Base-by-base conservation (phyloP, 2,888 invertebrate genomes). In the Tetranychus truncatus region DNA sequence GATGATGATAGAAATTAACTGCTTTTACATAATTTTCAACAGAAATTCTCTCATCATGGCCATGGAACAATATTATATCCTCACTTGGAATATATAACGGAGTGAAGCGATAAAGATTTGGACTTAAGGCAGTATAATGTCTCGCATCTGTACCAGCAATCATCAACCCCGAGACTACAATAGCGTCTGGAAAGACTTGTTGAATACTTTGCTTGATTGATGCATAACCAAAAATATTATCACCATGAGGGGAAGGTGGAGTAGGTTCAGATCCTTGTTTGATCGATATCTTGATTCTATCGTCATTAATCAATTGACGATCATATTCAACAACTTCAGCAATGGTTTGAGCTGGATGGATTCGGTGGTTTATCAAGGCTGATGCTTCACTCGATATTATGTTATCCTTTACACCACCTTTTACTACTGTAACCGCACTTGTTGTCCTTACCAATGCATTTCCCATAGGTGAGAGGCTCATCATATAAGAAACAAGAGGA, bases 351-450 rank as follows among this genome's bases (percentile, higher is more conserved):
- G 83, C 80, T 8, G 85, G 84, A 79, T 85, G 84, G 45, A 85
- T 81, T 65, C 85, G 81, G 76, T 85, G 85, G 79, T 85, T 85
- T 34, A 85, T 81, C 24, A 81, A 79, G 7, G 85, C 85, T 66
- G 78, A 80, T 15, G 84, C 85, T 7, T 79, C 78, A 18, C 82
- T 81, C 4, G 85, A 83, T 71, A 85, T 80, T 5, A 85, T 83
- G 80, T 85, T 85, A n/a, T 82, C 81, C 81, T 85, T 85, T 55
- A 83, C 80, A 7, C 86, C 86, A 73, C 83, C 84, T 71, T 83
- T 79, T 77, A 86, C 82, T 78, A 83, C 82, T 6, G 85, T 86
- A 7, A 85, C 82, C 18, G 85, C 83, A n/a, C 85, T 85, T 1
- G 85, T 84, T 1, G 86, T 85, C 76, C 85, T 81, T 0, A 84